phyloP scores from a whole-genome alignment of 1,140 invertebrate species.

The Cydia splendana region DNA sequence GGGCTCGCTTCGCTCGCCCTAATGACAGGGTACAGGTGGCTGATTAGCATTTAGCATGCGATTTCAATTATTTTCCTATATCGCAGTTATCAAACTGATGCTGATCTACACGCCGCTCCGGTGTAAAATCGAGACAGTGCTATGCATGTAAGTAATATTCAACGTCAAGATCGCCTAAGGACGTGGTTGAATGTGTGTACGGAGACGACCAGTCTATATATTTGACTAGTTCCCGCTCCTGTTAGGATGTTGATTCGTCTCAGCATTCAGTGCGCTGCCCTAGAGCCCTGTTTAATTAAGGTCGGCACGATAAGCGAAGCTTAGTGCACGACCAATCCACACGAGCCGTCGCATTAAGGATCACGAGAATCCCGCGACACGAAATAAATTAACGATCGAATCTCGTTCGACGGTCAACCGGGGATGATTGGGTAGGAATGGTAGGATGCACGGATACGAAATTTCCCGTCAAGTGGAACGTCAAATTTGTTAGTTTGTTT shows the following conservation, averaged over 20 bases:
- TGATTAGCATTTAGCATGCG: too few species aligned
- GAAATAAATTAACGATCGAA: constrained; percentile 26
- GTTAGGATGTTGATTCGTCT: not conserved
- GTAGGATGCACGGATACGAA: not conserved
- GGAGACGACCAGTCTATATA: not conserved
- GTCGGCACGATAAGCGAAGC: constrained; percentile 25
- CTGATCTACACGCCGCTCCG: too few species aligned
- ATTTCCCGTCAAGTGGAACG: not conserved
- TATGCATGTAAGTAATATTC: too few species aligned
- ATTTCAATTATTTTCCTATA: too few species aligned
- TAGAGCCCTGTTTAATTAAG: constrained; percentile 31
- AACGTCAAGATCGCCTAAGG: too few species aligned
- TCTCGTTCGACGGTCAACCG: not conserved
- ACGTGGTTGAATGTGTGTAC: too few species aligned
- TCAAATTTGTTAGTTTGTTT: too few species aligned
- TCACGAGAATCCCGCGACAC: constrained; percentile 23
- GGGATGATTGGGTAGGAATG: not conserved
- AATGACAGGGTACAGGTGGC: too few species aligned
- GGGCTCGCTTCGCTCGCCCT: too few species aligned
- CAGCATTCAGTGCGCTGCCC: not conserved
- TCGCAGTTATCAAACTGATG: too few species aligned
- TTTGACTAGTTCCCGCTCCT: not conserved
- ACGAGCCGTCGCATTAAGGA: constrained; percentile 9
- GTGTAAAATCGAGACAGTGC: too few species aligned
- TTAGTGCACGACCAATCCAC: constrained; percentile 24